Evolutionary conservation across 1,140 invertebrate genomes (phyloP).

Genomic region (Thrips palmi): DNA sequence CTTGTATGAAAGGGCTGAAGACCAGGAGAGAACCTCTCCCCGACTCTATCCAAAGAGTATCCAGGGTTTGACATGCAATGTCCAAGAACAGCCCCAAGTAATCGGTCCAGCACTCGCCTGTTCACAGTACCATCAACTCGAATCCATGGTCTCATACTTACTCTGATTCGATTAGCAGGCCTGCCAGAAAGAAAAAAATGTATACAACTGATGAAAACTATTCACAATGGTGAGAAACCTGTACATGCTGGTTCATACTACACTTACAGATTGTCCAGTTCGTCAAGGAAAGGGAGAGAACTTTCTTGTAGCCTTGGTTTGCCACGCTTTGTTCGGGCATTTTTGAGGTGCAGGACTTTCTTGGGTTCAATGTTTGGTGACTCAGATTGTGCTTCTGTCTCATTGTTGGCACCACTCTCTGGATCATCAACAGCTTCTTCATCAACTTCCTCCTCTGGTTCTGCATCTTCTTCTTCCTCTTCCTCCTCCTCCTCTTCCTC

Average conservation of each 20-base stretch:
- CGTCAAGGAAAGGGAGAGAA: not conserved
- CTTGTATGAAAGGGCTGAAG: constrained; percentile 29
- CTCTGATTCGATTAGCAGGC: constrained; percentile 10
- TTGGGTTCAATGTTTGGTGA: constrained; percentile 21
- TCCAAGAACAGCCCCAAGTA: constrained; percentile 42
- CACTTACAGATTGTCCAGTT: constrained; percentile 3
- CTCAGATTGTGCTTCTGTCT: constrained; percentile 18
- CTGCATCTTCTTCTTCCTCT: constrained; percentile 10
- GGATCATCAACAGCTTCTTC: constrained; percentile 11
- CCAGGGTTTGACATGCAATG: constrained; percentile 41
- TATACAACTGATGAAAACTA: no score
- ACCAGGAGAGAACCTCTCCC: constrained; percentile 30
- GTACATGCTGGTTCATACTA: not conserved
- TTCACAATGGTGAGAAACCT: no score
- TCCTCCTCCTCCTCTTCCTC: constrained; percentile 5
- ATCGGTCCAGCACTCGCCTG: constrained; percentile 41
- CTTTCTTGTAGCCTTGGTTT: not conserved
- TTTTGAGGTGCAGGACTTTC: constrained; percentile 20
- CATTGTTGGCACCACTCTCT: constrained; percentile 12
- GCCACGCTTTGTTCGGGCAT: constrained; percentile 20
- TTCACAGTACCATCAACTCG: constrained; percentile 54
- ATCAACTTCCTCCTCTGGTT: constrained; percentile 12
- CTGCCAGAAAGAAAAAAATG: not conserved
- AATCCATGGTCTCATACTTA: constrained; percentile 43
- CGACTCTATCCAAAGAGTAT: constrained; percentile 22